Base-by-base conservation (phyloP, 2,113 vertebrate genomes). In the Sisor rabdophorus region DNA sequence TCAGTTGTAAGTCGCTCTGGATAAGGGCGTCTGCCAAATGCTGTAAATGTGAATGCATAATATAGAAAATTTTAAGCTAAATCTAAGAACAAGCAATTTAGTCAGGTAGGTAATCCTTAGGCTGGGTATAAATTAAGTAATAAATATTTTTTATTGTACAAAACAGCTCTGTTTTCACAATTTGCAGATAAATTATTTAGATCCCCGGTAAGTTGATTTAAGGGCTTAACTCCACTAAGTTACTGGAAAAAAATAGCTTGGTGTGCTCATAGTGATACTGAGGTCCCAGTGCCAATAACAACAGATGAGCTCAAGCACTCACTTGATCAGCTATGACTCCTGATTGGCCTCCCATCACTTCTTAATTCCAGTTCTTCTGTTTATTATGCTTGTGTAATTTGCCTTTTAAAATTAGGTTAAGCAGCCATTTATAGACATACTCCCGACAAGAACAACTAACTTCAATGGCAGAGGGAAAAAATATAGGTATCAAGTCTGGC, bases 401-500 rank as follows among this genome's bases (percentile, higher is more conserved):
- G n/a, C n/a, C n/a, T n/a, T n/a, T n/a, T n/a, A n/a, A 24, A 75
- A 63, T 44, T 48, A 50, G 76, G 78, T 30, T 47, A 26, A 53
- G 73, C n/a, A 59, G 50, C 52, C 52, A 17, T 69, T 81, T 77
- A 24, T 53, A n/a, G n/a, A n/a, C n/a, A 11, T 50, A 69, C 32
- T 81, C 58, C 76, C 64, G 40, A 76, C 77, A 76, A 59, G 75
- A 59, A 53, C 73, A 44, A 60, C 64, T n/a, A n/a, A n/a, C n/a
- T 75, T 50, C 55, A 30, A 12, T 44, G n/a, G n/a, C n/a, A n/a
- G n/a, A n/a, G n/a, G n/a, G n/a, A n/a, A n/a, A n/a, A n/a, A n/a
- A n/a, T n/a, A n/a, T n/a, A n/a, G n/a, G n/a, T n/a, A n/a, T n/a
- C n/a, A n/a, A n/a, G n/a, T n/a, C n/a, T n/a, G n/a, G n/a, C n/a